These are phyloP conservation scores for Drosophila triauraria DNA, from an alignment of 1,140 invertebrate species.

Conservation along the genomic window DNA sequence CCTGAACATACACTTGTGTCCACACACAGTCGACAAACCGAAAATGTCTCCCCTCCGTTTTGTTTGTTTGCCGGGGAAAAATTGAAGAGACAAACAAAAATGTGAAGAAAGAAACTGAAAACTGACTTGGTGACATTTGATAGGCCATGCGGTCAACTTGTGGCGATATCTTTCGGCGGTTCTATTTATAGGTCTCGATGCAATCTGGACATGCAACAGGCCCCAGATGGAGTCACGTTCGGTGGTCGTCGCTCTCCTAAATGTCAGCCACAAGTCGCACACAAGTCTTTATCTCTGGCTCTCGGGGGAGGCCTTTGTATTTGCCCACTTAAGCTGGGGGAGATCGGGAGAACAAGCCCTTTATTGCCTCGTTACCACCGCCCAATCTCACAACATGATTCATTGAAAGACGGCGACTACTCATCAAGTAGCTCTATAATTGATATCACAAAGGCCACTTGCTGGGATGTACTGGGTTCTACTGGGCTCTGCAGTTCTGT, in stretches of 20 bases:
- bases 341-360: slow-evolving; percentile 31
- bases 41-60: slow-evolving; percentile 62
- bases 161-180: slow-evolving; percentile 55
- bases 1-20: slow-evolving; percentile 72
- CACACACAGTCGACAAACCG: slow-evolving; percentile 54
- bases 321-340: slow-evolving; percentile 11
- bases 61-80: slow-evolving; percentile 37
- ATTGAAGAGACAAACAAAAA: slow-evolving; percentile 45
- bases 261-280: slow-evolving; percentile 33
- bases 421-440: slow-evolving; percentile 17
- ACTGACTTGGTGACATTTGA: slow-evolving; percentile 67
- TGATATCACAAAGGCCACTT: slow-evolving; percentile 30
- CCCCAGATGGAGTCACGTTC: slow-evolving; percentile 38
- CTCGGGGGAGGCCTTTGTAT: slow-evolving; percentile 1
- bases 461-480: slow-evolving; percentile 1
- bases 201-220: slow-evolving; percentile 34
- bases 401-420: slow-evolving; percentile 1
- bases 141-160: slow-evolving; percentile 60
- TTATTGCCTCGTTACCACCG: slow-evolving; percentile 3
- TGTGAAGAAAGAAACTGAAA: slow-evolving; percentile 11
- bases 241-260: slow-evolving; percentile 2
- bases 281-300: background rate
- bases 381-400: slow-evolving; percentile 17
- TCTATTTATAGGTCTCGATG: slow-evolving; percentile 49
- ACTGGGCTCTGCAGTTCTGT: background rate